Evolutionary conservation across 2,797 vertebrate species (phyloP).

Genomic region (Champsocephalus esox): DNA sequence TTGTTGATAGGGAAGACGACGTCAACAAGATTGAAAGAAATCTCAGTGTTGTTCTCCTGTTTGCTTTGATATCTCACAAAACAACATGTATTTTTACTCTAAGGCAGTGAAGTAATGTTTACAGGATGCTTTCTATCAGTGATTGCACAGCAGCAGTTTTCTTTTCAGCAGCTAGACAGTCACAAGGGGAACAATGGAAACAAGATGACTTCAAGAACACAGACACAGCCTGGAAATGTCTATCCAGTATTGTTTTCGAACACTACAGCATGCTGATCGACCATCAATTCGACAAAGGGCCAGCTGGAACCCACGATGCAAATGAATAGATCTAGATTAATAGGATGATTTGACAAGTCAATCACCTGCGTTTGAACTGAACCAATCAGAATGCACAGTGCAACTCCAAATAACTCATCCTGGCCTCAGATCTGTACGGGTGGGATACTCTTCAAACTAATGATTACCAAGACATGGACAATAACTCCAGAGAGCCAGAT

Average conservation of each 20-base stretch:
- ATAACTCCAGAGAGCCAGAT: neutral
- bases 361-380: conserved; percentile 3
- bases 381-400: conserved; percentile 52
- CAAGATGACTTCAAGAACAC: neutral
- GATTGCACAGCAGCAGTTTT: neutral
- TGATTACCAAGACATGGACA: too few relatives aligned
- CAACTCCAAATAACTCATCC: conserved; percentile 40
- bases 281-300: neutral
- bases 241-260: conserved; percentile 6
- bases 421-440: neutral
- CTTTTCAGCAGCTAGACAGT: neutral
- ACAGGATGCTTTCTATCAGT: neutral
- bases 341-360: neutral
- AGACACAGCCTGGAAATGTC: neutral
- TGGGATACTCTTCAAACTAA: neutral
- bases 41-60: neutral
- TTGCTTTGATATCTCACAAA: neutral
- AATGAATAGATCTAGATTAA: conserved; percentile 21
- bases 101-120: neutral
- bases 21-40: neutral
- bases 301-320: neutral
- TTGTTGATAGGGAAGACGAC: neutral
- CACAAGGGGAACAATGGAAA: conserved; percentile 5
- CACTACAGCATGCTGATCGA: neutral
- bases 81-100: neutral